These are phyloP conservation scores for Pandion haliaetus DNA, from an alignment of 2,113 vertebrate genomes.

Conservation along the genomic window DNA sequence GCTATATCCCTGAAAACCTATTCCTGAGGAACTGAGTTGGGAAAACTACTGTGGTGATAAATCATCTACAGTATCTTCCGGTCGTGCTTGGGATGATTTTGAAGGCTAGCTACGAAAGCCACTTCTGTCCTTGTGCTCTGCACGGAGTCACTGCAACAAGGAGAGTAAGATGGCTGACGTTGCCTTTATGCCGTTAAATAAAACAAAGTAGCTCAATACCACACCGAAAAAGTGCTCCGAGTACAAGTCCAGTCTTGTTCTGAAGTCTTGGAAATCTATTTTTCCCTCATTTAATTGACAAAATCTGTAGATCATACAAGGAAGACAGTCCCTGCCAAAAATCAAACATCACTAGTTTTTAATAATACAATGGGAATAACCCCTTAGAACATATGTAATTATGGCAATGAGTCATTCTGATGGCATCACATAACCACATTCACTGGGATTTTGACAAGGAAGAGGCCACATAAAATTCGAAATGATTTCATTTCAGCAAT, in stretches of 20 bases:
- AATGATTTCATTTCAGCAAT: not conserved
- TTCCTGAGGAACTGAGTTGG: not conserved
- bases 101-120: not conserved
- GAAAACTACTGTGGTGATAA: not conserved
- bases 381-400: conserved; percentile 54
- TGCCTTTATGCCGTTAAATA: not conserved
- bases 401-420: conserved; percentile 50
- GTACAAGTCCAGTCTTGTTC: conserved; percentile 26
- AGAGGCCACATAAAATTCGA: not conserved
- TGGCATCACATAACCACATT: not conserved
- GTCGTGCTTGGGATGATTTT: not conserved
- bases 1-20: not conserved
- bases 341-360: conserved; percentile 41
- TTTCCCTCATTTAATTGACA: conserved; percentile 54
- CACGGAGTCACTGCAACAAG: not conserved
- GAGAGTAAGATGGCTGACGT: not conserved
- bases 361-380: conserved; percentile 63
- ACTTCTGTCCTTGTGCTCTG: not conserved
- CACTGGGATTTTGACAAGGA: not conserved
- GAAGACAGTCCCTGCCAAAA: conserved; percentile 43
- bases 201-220: not conserved
- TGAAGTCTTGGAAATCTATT: conserved; percentile 35
- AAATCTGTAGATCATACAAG: conserved; percentile 56
- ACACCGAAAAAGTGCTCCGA: not conserved
- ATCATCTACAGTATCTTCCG: not conserved